phyloP scores from a whole-genome alignment of 2,113 vertebrate species.

The Chionodraco myersi region DNA sequence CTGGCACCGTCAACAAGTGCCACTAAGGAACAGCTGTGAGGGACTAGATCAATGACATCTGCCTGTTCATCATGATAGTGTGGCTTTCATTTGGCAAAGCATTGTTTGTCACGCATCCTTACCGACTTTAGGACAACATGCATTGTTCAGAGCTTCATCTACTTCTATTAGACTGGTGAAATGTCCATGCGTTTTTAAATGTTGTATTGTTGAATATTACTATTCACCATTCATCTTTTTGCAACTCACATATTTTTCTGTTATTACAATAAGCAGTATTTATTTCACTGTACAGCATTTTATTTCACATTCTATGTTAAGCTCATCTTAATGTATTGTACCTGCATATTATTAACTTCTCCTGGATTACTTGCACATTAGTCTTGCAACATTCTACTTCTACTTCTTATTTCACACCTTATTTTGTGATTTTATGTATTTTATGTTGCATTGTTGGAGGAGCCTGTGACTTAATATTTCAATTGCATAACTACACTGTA shows the following conservation, averaged over 20 bases:
- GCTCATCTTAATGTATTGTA: too few relatives aligned
- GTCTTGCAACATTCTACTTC: too few relatives aligned
- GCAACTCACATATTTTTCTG: too few relatives aligned
- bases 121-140: not conserved
- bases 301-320: not conserved
- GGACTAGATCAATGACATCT: constrained; percentile 42
- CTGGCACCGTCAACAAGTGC: constrained; percentile 42
- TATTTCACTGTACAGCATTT: too few relatives aligned
- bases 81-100: constrained; percentile 47
- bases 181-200: not conserved
- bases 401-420: too few relatives aligned
- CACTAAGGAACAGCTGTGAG: constrained; percentile 38
- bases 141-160: not conserved
- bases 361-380: too few relatives aligned
- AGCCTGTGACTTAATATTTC: too few relatives aligned
- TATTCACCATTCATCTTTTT: not conserved
- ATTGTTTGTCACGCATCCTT: constrained; percentile 33
- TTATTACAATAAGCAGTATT: too few relatives aligned
- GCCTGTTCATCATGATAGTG: constrained; percentile 24
- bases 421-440: too few relatives aligned
- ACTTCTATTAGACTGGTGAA: not conserved
- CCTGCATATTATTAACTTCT: too few relatives aligned
- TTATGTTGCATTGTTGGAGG: too few relatives aligned
- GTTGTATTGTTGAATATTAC: not conserved
- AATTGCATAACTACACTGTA: too few relatives aligned